Evolutionary conservation across 2,888 invertebrate species (phyloP), one percentile per base, ranked within the genome.

Genomic region (Microctonus hyperodae): DNA sequence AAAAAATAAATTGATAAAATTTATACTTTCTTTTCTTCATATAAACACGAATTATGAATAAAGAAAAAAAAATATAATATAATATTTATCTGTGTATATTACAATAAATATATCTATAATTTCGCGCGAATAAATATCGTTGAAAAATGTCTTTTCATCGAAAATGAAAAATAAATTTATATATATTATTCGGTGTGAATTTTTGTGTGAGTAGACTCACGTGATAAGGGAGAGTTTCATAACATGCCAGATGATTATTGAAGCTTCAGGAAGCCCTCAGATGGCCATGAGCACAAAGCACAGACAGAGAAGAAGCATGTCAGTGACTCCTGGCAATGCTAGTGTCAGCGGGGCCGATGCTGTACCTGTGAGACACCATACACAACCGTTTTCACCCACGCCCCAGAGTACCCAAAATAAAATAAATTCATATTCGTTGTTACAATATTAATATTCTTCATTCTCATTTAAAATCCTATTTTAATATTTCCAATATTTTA

Each of bases 271-370:
- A 78, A 78, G 80, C 82, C 81, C 82, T 83, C 83, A 83, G 83
- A 81, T 78, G 81, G 81, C 80, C 83, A 81, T 82, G 83, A 83
- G 82, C 82, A 84, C 81, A 83, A 84, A 84, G 84, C 84, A 85
- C 82, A 85, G 83, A 83, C 83, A 83, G 78, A 85, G 84, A 71
- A 83, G 84, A 84, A 84, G 83, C 84, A 84, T 83, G 82, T 82
- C 80, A 82, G 82, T 81, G 78, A 80, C 78, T 82, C 83, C 83
- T 79, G 81, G 75, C 79, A 80, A 76, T 78, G 81, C 79, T 79
- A 82, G 80, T 77, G 82, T 79, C 81, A 79, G 77, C 76, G 79
- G 78, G 78, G 80, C 82, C 81, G 80, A 78, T 78, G 82, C 82
- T 82, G 83, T 81, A 85, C 84, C 85, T 85, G 84, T 80, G 83